A percentile compares a stretch with the other conserved stretches of the same genome.
Conservation (phyloP, 2,888 invertebrate species). For the Xestia ashworthii region DNA sequence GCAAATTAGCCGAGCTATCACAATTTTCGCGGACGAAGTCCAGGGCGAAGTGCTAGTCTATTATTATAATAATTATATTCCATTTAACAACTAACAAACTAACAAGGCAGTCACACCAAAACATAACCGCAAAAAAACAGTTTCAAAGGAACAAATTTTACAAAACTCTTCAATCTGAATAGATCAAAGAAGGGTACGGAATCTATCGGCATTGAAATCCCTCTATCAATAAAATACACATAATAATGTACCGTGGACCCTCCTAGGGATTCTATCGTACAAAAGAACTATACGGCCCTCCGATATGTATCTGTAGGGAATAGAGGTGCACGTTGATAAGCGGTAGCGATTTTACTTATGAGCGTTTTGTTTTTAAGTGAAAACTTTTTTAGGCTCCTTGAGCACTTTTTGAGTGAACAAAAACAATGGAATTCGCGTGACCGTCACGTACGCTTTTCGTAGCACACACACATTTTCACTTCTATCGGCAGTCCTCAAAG, state of each 20-base stretch:
- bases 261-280: constrained; percentile 66
- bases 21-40: too few species aligned
- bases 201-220: constrained; percentile 60
- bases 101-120: not conserved
- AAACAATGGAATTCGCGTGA: too few species aligned
- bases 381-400: too few species aligned
- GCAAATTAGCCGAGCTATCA: too few species aligned
- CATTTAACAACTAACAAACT: not conserved
- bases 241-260: constrained; percentile 60
- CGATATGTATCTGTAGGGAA: constrained; percentile 67
- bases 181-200: constrained; percentile 53
- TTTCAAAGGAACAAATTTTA: constrained; percentile 34
- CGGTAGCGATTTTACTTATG: constrained; percentile 28
- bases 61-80: too few species aligned
- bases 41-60: too few species aligned
- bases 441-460: too few species aligned
- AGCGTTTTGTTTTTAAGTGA: too few species aligned
- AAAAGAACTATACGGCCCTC: constrained; percentile 67
- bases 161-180: constrained; percentile 46
- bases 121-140: not conserved
- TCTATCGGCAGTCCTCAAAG: too few species aligned
- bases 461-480: too few species aligned
- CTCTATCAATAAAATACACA: constrained; percentile 68
- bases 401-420: too few species aligned
- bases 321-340: constrained; percentile 20